Conservation (phyloP, 2,888 invertebrate genomes). For the Eupithecia dodoneata region DNA sequence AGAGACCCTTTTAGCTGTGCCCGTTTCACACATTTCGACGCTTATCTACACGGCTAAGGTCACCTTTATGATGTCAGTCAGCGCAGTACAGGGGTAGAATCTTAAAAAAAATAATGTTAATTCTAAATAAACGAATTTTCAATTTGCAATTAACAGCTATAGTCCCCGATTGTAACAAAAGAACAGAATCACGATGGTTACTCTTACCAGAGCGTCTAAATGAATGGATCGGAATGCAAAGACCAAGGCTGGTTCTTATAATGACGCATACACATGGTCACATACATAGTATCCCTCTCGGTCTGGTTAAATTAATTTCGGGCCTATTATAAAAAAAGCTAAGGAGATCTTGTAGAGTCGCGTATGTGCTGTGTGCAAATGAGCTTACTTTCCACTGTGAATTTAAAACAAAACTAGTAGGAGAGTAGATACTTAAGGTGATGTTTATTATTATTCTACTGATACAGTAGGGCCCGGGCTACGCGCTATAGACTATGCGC, state of each 20-base stretch:
- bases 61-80: too few species aligned
- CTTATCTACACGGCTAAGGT: too few species aligned
- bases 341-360: too few species aligned
- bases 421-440: background rate
- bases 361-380: too few species aligned
- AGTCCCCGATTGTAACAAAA: background rate
- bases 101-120: too few species aligned
- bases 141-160: too few species aligned
- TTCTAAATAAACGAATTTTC: too few species aligned
- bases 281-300: background rate
- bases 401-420: background rate
- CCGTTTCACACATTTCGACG: too few species aligned
- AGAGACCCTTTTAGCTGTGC: too few species aligned
- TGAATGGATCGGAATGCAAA: too few species aligned
- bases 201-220: background rate
- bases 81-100: too few species aligned
- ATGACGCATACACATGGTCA: background rate
- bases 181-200: background rate
- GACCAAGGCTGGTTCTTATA: background rate
- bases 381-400: background rate
- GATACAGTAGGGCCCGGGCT: background rate
- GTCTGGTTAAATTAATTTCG: background rate
- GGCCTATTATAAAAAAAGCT: too few species aligned
- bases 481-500: background rate
- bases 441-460: background rate